Conservation (phyloP, 53 echinoderm and acorn worm species). For the Stichopus horrens region DNA sequence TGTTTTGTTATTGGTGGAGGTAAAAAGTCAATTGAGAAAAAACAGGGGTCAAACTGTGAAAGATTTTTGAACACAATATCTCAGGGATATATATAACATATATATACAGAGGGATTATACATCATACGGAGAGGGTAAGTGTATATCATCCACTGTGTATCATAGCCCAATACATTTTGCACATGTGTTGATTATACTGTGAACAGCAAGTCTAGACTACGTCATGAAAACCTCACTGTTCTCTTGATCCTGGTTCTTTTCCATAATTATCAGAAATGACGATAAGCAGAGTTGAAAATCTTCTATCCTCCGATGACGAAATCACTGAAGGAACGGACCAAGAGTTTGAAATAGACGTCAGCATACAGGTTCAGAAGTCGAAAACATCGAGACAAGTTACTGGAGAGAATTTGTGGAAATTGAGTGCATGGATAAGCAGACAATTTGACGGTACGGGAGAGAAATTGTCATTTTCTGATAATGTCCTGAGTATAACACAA, state of each 20-base stretch:
- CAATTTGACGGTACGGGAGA: conserved; percentile 28
- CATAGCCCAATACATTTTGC: no score
- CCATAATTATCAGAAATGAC: conserved; percentile 14
- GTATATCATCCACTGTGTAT: no score
- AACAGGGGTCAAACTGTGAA: no score
- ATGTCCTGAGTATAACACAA: not conserved
- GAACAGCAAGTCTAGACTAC: no score
- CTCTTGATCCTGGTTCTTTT: not conserved
- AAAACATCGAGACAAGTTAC: not conserved
- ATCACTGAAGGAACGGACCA: not conserved
- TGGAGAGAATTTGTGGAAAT: conserved; percentile 24
- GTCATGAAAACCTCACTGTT: no score
- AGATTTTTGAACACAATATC: no score
- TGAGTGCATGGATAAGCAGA: conserved; percentile 38
- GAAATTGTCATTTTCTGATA: conserved; percentile 2
- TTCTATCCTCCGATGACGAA: not conserved
- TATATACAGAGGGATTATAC: no score
- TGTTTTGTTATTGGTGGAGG: no score
- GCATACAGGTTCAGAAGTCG: not conserved
- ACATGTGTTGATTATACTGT: no score
- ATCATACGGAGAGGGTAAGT: no score
- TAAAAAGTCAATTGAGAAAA: no score
- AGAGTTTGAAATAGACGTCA: conserved; percentile 7
- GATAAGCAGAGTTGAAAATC: conserved; percentile 11
- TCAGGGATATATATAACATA: no score